Percentiles rank a stretch among this genome's conserved stretches.
phyloP scores from a whole-genome alignment of 1,140 invertebrate species.

The Pentalonia nigronervosa region DNA sequence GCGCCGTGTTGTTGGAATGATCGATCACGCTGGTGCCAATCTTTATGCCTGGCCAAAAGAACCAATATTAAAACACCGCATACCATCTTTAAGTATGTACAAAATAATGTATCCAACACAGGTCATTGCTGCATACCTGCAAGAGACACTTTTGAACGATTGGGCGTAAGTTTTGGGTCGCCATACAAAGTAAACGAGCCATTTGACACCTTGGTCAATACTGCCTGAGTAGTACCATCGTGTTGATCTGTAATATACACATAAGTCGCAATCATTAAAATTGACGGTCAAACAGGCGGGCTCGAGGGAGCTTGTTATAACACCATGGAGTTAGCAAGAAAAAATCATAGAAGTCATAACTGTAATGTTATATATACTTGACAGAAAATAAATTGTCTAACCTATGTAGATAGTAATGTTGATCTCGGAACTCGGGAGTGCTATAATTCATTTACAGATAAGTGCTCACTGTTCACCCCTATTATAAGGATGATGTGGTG shows the following conservation, averaged over 20 bases:
- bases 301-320: neutral
- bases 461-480: neutral
- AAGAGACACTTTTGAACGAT: slow-evolving; percentile 55
- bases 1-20: slow-evolving; percentile 55
- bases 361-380: too few species aligned
- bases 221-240: slow-evolving; percentile 54
- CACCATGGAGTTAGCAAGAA: neutral
- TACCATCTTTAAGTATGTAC: neutral
- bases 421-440: neutral
- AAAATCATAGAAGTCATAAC: neutral
- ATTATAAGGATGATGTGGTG: neutral
- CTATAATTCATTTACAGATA: neutral
- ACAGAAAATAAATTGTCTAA: neutral
- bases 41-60: slow-evolving; percentile 38
- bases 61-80: neutral
- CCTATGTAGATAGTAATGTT: neutral
- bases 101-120: slow-evolving; percentile 5
- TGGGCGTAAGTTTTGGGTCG: slow-evolving; percentile 52
- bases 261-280: neutral
- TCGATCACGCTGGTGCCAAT: slow-evolving; percentile 51
- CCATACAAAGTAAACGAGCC: slow-evolving; percentile 53
- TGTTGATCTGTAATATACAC: slow-evolving; percentile 46
- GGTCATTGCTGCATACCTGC: slow-evolving; percentile 9
- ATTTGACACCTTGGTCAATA: slow-evolving; percentile 53
- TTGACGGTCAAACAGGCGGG: neutral